phyloP scores from a whole-genome alignment of 2,888 invertebrate genomes.

The Cryptocheilus praepositus region DNA sequence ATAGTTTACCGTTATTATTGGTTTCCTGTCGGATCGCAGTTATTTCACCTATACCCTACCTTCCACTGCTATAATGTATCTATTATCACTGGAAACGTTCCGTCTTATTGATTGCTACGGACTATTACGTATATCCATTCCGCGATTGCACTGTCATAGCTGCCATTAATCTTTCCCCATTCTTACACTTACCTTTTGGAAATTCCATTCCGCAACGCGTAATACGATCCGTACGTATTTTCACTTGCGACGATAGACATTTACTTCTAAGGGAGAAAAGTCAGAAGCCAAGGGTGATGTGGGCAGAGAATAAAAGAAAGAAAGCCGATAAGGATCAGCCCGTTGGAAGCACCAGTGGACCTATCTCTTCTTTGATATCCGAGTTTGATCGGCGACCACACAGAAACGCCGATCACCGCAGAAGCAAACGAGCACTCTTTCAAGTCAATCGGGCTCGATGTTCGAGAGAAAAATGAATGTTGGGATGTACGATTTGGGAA shows the following conservation, averaged over 20 bases:
- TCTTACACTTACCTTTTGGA: constrained; percentile 7
- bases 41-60: too few relatives aligned
- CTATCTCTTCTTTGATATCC: constrained; percentile 32
- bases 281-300: background rate
- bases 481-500: too few relatives aligned
- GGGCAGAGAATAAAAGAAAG: constrained; percentile 14
- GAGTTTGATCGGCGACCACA: constrained; percentile 34
- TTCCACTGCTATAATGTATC: too few relatives aligned
- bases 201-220: too few relatives aligned
- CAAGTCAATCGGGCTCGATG: background rate
- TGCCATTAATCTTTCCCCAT: constrained; percentile 2
- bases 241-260: too few relatives aligned
- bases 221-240: too few relatives aligned
- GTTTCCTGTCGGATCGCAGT: too few relatives aligned
- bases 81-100: too few relatives aligned
- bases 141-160: background rate
- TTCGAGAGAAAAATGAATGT: background rate
- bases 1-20: too few relatives aligned
- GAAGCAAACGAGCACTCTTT: constrained; percentile 25
- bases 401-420: constrained; percentile 25
- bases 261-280: too few relatives aligned
- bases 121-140: constrained; percentile 7
- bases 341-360: constrained; percentile 18
- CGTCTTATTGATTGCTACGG: too few relatives aligned
- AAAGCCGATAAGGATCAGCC: constrained; percentile 16